Evolutionary conservation across 53 echinoderm and acorn worm species (phyloP).

Genomic region (Zoroaster sp.): DNA sequence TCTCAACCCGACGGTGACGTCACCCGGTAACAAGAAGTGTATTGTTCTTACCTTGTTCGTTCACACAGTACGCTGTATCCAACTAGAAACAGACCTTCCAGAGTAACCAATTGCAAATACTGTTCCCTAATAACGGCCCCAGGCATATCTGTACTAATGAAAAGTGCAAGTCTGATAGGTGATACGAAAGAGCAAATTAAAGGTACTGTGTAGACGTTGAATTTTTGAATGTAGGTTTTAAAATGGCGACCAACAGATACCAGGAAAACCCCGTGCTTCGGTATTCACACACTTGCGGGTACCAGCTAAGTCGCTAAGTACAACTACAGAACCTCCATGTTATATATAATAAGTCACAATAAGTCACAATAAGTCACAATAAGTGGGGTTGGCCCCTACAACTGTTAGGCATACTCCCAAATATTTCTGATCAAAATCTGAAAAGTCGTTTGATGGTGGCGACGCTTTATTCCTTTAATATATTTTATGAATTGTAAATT

Average conservation of each 20-base stretch:
- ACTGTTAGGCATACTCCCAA: too few relatives aligned
- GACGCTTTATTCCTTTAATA: too few relatives aligned
- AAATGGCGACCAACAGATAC: not conserved
- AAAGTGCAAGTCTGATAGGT: constrained; percentile 1
- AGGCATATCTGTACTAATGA: not conserved
- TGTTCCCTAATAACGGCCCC: not conserved
- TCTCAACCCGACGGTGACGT: not conserved
- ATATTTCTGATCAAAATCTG: too few relatives aligned
- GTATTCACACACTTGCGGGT: not conserved
- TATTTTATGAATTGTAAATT: too few relatives aligned
- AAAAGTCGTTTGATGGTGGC: too few relatives aligned
- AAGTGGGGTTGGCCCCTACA: too few relatives aligned
- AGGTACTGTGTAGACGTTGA: not conserved
- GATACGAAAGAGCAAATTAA: not conserved
- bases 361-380: too few relatives aligned
- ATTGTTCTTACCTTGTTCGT: not conserved
- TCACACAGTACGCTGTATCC: not conserved
- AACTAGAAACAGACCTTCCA: not conserved
- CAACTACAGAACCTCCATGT: too few relatives aligned
- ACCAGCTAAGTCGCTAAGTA: not conserved
- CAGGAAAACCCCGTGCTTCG: not conserved
- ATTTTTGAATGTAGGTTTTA: not conserved
- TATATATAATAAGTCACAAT: too few relatives aligned
- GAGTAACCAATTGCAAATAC: not conserved
- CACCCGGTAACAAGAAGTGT: constrained; percentile 24